Percentiles rank a stretch among this genome's conserved stretches.
Conservation (phyloP, 2,797 vertebrate species). For the Potorous gilbertii region DNA sequence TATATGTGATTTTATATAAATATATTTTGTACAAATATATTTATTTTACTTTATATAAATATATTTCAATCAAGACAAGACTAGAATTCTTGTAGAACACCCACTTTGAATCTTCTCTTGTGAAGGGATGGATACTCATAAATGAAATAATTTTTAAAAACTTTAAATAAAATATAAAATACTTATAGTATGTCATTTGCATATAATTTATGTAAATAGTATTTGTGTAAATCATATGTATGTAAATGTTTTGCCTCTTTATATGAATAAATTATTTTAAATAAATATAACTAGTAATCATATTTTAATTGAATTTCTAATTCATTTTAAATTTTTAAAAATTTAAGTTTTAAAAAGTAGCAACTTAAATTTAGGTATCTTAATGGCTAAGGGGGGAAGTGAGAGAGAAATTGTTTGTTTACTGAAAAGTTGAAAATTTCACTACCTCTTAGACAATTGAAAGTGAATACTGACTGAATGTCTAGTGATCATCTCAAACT, state of each 20-base stretch:
- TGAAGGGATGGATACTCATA: no score
- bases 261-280: neutral
- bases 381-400: neutral
- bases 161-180: neutral
- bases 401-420: neutral
- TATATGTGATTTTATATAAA: neutral
- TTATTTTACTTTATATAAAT: neutral
- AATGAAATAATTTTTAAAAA: neutral
- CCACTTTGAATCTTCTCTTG: neutral
- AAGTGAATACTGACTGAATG: neutral
- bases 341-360: neutral
- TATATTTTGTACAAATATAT: neutral
- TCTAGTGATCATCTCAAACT: neutral
- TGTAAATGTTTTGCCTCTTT: neutral
- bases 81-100: neutral
- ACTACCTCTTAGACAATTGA: neutral
- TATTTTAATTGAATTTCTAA: neutral
- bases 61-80: neutral
- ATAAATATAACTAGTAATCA: no score
- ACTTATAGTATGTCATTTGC: neutral
- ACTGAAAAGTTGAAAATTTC: neutral
- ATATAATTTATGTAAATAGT: neutral
- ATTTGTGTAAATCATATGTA: neutral
- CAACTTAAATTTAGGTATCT: neutral
- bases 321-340: no score